Evolutionary conservation across 2,113 vertebrate genomes (phyloP), one percentile per base, ranked within the genome.

Genomic region (Megaceryle maxima): DNA sequence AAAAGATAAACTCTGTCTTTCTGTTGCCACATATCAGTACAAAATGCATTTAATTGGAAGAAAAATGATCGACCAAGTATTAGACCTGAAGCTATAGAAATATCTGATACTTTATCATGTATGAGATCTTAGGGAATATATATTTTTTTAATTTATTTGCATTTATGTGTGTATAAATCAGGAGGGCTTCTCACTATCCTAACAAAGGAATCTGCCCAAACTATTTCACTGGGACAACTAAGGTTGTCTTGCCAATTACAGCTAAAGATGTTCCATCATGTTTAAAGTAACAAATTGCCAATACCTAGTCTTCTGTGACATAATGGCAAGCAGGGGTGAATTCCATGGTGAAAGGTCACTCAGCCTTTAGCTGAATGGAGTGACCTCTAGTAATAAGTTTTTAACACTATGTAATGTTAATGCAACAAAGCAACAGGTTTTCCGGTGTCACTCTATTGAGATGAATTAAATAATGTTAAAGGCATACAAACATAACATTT

Each of bases 131-230:
- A 39, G 20, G 7, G 39, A 62, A 37, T 37, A 37, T 37, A 25
- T 16, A 1, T 33, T 56, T 76, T 69, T 59, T 7, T 2, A 48
- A 48, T 53, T 62, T 67, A 16, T 78, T 50, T 88, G 5, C 1
- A 0, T 78, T 6, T n/a, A 2, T 1, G 2, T 37, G 13, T 37
- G 5, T 12, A 48, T 16, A 46, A 66, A 5, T 33, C 11, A 1
- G 41, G n/a, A 84, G 8, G 26, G 5, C 16, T 75, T 85, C 20
- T 75, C 14, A 55, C 6, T 48, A 19, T 29, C 20, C 7, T 51
- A 70, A 78, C 10, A 67, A 37, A 46, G 21, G 1, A 28, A n/a
- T 57, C 31, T 72, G 16, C 16, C 22, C 14, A 24, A 90, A 31
- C 2, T 8, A 22, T 77, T 87, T 62, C 14, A 39, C 16, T 55